These are phyloP conservation scores for Anguilla pacifica DNA, from an alignment of 2,797 vertebrate genomes.

Conservation along the genomic window DNA sequence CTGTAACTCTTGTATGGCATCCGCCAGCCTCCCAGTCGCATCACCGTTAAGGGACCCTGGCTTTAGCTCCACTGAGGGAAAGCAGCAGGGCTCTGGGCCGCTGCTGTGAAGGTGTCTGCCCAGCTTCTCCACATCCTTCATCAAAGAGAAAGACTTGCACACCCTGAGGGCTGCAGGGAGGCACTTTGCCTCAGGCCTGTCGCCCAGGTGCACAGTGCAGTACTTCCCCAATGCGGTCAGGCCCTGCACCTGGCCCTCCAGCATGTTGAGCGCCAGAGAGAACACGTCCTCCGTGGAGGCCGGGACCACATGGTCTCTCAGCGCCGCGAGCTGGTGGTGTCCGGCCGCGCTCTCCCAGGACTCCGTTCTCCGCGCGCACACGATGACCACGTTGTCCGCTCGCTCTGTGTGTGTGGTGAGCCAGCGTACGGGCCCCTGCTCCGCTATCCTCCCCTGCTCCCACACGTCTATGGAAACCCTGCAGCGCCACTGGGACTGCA, in stretches of 20 bases:
- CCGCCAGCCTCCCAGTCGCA: slow-evolving; percentile 42
- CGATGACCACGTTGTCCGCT: slow-evolving; percentile 72
- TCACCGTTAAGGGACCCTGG: slow-evolving; percentile 13
- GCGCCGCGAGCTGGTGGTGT: neutral
- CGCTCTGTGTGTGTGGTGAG: slow-evolving; percentile 65
- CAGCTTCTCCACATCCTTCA: slow-evolving; percentile 71
- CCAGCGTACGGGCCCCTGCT: slow-evolving; percentile 78
- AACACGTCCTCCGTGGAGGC: slow-evolving; percentile 73
- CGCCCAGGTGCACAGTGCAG: slow-evolving; percentile 68
- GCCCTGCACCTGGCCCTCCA: slow-evolving; percentile 69
- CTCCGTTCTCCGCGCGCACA: slow-evolving; percentile 53
- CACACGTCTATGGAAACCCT: slow-evolving; percentile 74
- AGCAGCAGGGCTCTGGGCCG: neutral
- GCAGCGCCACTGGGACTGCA: slow-evolving; percentile 66
- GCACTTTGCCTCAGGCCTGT: slow-evolving; percentile 32
- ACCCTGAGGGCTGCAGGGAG: slow-evolving; percentile 60
- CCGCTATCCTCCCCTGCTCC: slow-evolving; percentile 75
- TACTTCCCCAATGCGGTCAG: slow-evolving; percentile 65
- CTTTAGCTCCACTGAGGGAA: slow-evolving; percentile 31
- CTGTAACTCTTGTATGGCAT: slow-evolving; percentile 49
- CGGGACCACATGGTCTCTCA: slow-evolving; percentile 46
- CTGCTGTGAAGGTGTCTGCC: slow-evolving; percentile 56
- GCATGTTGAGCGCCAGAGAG: slow-evolving; percentile 75
- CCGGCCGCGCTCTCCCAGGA: slow-evolving; percentile 1
- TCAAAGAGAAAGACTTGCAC: slow-evolving; percentile 70